These are phyloP conservation scores for Apoda limacodes DNA, from an alignment of 2,888 invertebrate species.

Conservation along the genomic window DNA sequence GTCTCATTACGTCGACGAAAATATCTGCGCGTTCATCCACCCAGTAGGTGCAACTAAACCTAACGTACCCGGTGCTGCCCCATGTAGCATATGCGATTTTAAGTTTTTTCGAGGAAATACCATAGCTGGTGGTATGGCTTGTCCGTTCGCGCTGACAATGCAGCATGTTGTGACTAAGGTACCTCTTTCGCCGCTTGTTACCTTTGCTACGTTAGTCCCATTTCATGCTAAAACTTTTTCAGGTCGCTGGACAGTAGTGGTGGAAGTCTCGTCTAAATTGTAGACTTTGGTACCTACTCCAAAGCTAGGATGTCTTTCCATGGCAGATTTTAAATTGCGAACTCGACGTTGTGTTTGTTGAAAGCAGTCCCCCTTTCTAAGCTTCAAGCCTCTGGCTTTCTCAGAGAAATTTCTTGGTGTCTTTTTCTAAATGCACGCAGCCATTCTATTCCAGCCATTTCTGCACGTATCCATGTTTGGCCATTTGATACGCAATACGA, in stretches of 20 bases:
- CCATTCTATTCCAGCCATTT: slow-evolving; percentile 5
- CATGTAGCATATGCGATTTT: slow-evolving; percentile 26
- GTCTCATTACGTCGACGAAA: slow-evolving; percentile 32
- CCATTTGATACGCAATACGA: no score
- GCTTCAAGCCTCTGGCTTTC: slow-evolving; percentile 6
- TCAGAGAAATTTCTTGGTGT: slow-evolving; percentile 6
- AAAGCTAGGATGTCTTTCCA: no score
- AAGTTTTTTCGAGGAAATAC: slow-evolving; percentile 30
- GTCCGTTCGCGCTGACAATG: slow-evolving; percentile 21
- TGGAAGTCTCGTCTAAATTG: slow-evolving; percentile 8
- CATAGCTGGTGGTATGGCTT: slow-evolving; percentile 28
- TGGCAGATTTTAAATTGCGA: slow-evolving; percentile 4
- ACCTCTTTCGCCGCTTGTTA: slow-evolving; percentile 20
- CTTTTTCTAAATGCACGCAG: no score
- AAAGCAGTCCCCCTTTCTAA: slow-evolving; percentile 4
- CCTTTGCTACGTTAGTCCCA: slow-evolving; percentile 15
- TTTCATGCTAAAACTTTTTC: slow-evolving; percentile 24
- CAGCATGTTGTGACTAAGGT: slow-evolving; percentile 25
- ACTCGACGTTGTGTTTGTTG: slow-evolving; percentile 3
- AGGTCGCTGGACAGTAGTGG: slow-evolving; percentile 3
- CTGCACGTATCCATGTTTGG: no score
- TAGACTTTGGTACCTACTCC: no score
- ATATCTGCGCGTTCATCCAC: slow-evolving; percentile 32
- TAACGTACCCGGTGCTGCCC: slow-evolving; percentile 30
- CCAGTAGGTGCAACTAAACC: slow-evolving; percentile 30